phyloP scores from a whole-genome alignment of 2,797 vertebrate species.

The Micropoecilia bifurca region DNA sequence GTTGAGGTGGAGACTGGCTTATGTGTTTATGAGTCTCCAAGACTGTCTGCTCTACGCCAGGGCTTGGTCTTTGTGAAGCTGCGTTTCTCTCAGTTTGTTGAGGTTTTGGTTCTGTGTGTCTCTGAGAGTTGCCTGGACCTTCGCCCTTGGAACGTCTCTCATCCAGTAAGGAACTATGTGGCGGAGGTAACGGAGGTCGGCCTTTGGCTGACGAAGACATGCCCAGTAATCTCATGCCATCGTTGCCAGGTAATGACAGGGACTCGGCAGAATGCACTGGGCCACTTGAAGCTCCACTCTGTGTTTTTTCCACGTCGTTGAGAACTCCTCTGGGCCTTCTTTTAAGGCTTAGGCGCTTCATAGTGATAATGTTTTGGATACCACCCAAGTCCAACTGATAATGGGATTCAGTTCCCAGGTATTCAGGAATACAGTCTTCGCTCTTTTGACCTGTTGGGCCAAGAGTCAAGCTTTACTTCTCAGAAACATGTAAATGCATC shows the following conservation, averaged over 20 bases:
- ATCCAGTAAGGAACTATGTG: conserved; percentile 64
- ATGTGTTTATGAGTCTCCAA: conserved; percentile 85
- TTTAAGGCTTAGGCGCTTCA: conserved; percentile 90
- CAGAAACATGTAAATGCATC: neutral
- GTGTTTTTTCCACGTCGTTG: conserved; percentile 67
- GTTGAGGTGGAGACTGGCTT: conserved; percentile 67
- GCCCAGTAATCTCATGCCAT: conserved; percentile 77
- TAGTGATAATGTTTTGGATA: conserved; percentile 87
- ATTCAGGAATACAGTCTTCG: conserved; percentile 81
- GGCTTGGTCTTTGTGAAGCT: conserved; percentile 79
- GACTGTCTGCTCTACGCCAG: conserved; percentile 85
- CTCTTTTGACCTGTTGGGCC: conserved; percentile 67
- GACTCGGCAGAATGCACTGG: conserved; percentile 89
- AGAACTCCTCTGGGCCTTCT: conserved; percentile 83
- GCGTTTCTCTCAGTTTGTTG: conserved; percentile 82
- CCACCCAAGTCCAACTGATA: conserved; percentile 87
- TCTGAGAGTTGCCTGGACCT: conserved; percentile 48
- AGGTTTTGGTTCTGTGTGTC: conserved; percentile 60
- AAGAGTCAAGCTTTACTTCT: conserved; percentile 14
- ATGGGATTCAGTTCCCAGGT: conserved; percentile 84
- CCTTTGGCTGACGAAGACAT: conserved; percentile 70
- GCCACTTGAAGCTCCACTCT: conserved; percentile 63
- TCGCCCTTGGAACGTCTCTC: conserved; percentile 61
- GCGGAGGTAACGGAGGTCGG: conserved; percentile 80
- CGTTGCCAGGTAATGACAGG: conserved; percentile 85